These are phyloP conservation scores for Hycleus phaleratus DNA, from an alignment of 1,140 invertebrate genomes.

Conservation along the genomic window DNA sequence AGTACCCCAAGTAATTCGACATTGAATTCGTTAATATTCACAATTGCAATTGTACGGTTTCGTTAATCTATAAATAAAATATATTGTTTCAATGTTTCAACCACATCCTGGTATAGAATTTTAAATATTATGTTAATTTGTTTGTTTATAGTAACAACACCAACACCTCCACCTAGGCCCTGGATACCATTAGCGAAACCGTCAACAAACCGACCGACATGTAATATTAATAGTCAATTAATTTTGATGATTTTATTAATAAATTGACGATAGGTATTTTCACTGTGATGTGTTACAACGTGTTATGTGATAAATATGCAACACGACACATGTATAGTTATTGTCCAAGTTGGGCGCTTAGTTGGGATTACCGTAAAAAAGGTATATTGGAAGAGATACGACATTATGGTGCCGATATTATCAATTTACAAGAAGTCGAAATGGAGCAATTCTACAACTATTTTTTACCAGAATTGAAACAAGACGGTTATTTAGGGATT, in stretches of 20 bases:
- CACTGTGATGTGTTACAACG: conserved; percentile 99
- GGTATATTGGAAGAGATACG: conserved; percentile 95
- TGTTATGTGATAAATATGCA: conserved; percentile 97
- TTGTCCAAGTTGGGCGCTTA: conserved; percentile 93
- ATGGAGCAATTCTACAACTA: conserved; percentile 98
- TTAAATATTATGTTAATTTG: background rate
- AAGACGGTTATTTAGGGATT: conserved; percentile 94
- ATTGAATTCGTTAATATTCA: too few species aligned
- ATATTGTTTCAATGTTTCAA: too few species aligned
- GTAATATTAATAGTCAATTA: conserved; percentile 41
- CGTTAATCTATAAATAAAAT: too few species aligned
- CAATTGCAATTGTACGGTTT: too few species aligned
- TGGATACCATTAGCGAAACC: conserved; percentile 88
- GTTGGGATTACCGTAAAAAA: conserved; percentile 98
- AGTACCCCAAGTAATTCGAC: too few species aligned
- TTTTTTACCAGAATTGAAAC: conserved; percentile 89
- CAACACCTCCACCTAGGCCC: conserved; percentile 80
- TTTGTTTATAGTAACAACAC: conserved; percentile 71
- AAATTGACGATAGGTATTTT: conserved; percentile 67
- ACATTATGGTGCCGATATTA: conserved; percentile 95
- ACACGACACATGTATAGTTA: conserved; percentile 97
- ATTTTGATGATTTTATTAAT: conserved; percentile 43
- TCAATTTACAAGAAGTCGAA: conserved; percentile 96
- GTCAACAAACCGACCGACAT: conserved; percentile 75
- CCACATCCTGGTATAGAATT: too few species aligned